Percentiles rank a stretch among this genome's conserved stretches.
These are phyloP conservation scores for Falco novaeseelandiae DNA, from an alignment of 2,797 vertebrate species.

Conservation along the genomic window DNA sequence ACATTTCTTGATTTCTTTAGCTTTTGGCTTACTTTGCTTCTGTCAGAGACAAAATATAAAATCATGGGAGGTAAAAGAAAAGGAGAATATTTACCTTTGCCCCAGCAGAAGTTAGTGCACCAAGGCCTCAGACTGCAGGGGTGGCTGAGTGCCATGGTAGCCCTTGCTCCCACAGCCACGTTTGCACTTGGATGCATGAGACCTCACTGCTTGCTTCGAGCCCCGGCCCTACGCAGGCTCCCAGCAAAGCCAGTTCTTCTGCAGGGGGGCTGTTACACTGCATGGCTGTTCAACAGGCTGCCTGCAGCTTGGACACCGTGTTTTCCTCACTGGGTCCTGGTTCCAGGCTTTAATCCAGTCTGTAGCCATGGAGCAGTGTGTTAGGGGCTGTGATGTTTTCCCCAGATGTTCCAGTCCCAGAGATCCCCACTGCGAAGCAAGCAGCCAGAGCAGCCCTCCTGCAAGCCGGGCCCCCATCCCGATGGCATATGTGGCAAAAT, in stretches of 20 bases:
- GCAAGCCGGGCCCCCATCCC: neutral
- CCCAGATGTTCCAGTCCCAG: neutral
- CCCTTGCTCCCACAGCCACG: neutral
- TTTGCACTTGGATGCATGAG: accelerated
- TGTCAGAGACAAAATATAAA: neutral
- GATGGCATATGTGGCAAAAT: neutral
- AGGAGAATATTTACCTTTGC: neutral
- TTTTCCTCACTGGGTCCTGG: neutral
- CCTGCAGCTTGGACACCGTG: neutral
- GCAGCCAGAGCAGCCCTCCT: neutral
- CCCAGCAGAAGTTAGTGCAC: neutral
- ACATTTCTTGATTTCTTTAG: neutral
- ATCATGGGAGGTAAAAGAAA: neutral
- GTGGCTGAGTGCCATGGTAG: neutral
- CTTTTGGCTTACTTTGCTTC: neutral
- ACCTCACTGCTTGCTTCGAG: accelerated
- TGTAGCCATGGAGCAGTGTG: neutral
- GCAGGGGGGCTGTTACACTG: neutral
- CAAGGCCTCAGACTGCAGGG: neutral
- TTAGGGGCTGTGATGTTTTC: neutral
- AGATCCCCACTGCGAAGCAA: accelerated
- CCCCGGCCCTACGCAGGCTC: no score
- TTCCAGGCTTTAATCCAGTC: neutral
- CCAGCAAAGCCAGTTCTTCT: neutral
- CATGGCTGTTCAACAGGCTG: neutral